These are phyloP conservation scores for Eilema depressum DNA, from an alignment of 2,888 invertebrate genomes.

Conservation along the genomic window DNA sequence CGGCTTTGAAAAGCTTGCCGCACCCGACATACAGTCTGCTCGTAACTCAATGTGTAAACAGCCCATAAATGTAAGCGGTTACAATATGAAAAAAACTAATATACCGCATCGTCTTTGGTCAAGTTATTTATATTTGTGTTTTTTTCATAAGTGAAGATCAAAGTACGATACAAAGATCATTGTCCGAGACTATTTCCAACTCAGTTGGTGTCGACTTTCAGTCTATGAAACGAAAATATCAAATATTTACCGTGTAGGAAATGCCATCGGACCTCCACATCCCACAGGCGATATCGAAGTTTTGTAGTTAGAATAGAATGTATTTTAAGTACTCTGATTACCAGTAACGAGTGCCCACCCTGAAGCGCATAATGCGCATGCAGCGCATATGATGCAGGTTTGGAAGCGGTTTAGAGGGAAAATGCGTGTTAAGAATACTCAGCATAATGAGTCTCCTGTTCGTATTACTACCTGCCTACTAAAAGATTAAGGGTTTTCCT, in stretches of 20 bases:
- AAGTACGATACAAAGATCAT: background rate
- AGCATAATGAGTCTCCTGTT: background rate
- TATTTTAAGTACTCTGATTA: too few relatives aligned
- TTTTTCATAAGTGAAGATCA: background rate
- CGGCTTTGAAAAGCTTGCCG: constrained; percentile 58
- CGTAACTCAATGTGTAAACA: constrained; percentile 44
- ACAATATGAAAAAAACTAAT: constrained; percentile 41
- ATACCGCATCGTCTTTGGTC: background rate
- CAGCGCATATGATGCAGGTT: too few relatives aligned
- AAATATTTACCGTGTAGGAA: too few relatives aligned
- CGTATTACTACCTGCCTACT: background rate
- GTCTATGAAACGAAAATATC: too few relatives aligned
- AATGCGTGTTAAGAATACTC: background rate
- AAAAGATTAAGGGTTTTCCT: background rate
- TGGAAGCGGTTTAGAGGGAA: too few relatives aligned
- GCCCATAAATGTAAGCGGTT: constrained; percentile 52
- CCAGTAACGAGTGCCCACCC: too few relatives aligned
- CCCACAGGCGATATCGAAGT: too few relatives aligned
- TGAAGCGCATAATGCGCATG: too few relatives aligned
- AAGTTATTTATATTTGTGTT: constrained; percentile 2
- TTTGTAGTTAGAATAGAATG: too few relatives aligned
- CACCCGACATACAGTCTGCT: constrained; percentile 49
- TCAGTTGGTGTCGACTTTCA: too few relatives aligned
- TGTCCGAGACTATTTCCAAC: too few relatives aligned
- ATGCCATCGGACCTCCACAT: too few relatives aligned